Evolutionary conservation across 2,797 vertebrate genomes (phyloP), one percentile per base, ranked within the genome.

Genomic region (Molossus molossus): DNA sequence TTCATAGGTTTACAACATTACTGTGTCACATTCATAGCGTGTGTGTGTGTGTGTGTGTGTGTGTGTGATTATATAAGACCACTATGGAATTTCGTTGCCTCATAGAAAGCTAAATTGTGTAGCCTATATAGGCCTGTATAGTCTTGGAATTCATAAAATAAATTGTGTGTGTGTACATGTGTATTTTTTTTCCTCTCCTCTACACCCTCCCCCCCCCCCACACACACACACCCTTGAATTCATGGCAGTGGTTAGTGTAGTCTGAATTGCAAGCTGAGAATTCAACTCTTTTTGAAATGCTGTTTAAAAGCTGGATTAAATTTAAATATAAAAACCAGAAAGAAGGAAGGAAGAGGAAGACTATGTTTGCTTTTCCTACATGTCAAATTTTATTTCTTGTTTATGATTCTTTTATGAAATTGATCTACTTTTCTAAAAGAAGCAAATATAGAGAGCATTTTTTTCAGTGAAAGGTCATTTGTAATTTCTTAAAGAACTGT

Each of bases 361-460:
- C 60, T 67, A 0, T 64, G 20, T 72, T 79, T 45, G 27, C 29
- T 92, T 91, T 90, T 6, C 58, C 88, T 81, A 62, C n/a, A 12
- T 89, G 17, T 89, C 57, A 90, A 76, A 69, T 94, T 94, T 91
- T 9, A 79, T 76, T 97, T 40, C 45, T 83, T 1, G 64, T 17
- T 91, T 37, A 37, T 87, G 65, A 6, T 88, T 65, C 65, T 64
- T 96, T 87, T 76, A 83, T 7, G 89, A 13, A 93, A 82, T 40
- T 57, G 10, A 2, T 53, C 11, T 55, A 15, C 60, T 97, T 97
- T 90, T 91, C 50, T 97, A 76, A 92, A 96, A 92, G 15, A 95
- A 87, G 21, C 37, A 97, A 90, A 82, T 75, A 72, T 2, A 25
- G 37, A 82, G 64, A 65, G 11, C 37, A 64, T 40, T 89, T 95